Evolutionary conservation across 1,140 invertebrate genomes (phyloP), one percentile per base, ranked within the genome.

Genomic region (Battus philenor): DNA sequence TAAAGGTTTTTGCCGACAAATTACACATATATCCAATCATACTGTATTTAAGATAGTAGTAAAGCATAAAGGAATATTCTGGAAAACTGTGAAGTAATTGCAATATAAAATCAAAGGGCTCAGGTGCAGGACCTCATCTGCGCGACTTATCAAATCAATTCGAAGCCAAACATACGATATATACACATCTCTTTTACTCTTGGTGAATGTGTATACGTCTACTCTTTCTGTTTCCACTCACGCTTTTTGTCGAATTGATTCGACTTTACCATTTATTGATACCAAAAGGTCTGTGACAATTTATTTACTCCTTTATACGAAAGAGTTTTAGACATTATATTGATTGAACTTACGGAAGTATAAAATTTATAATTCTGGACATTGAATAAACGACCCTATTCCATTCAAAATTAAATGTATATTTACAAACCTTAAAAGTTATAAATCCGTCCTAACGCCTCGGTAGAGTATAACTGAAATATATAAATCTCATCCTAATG

Each of bases 231-330:
- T 61, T 47, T 53, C 57, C 52, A 45, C 47, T 51, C 57, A 47
- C 67, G 58, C 64, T 61, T 73, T 67, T 65, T 68, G 62, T 67
- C 66, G 55, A 67, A 59, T 56, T 71, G 69, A 78, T 69, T 68
- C 59, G 62, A 68, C 50, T 65, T 70, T 75, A 77, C 71, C 71
- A 70, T 70, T 76, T 84, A 84, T 78, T 76, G 77, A 78, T 81
- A 65, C 70, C 60, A 31, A 27, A 31, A n/a, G 47, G 38, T 34
- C 22, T 4, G 15, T 34, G 17, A 17, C 33, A 49, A 60, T 44
- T 41, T 30, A 62, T 59, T 65, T 57, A 59, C 31, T 41, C 52
- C 52, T 60, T 34, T 70, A 66, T 45, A 10, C 9, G 20, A 9
- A 45, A 41, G 5, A 7, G 0, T 0, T 33, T 67, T 66, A 54